Evolutionary conservation across 2,113 vertebrate species (phyloP), one percentile per base, ranked within the genome.

Genomic region (Coregonus clupeaformis): DNA sequence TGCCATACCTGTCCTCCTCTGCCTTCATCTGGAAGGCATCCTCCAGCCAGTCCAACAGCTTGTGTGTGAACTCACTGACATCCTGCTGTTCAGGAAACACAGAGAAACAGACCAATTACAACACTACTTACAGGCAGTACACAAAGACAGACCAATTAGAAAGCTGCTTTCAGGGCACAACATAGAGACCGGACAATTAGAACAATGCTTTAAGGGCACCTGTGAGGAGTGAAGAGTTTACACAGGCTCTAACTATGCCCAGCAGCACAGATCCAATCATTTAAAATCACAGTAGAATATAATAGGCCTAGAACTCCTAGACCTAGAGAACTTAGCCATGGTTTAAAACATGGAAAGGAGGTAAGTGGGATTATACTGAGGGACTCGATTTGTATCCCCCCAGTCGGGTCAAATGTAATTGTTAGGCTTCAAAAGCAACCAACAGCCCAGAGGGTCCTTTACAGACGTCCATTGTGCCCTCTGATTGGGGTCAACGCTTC

Each of bases 31-130:
- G 96, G 88, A 99, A 99, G 80, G 97, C 97, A 68, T 98, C 97
- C 91, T 99, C 97, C 89, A 99, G 91, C 97, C 97, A 98, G 85
- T 99, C 97, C 84, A 99, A 82, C 76, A 99, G 94, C 84, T 98
- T 98, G 89, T 98, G 97, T 73, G 97, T 99, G 89, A 99, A 98
- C 90, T 99, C 97, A 77, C 97, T 98, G 77, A 99, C 97, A 1
- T 99, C 97, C 94, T 99, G 97, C 97, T 99, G 93, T 91, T 86
- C 78, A 82, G 25, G 27, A 36, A 81, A 24, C 12, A 30, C 22
- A 55, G 25, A 59, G 16, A 47, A 49, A 42, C 16, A 69, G 14
- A 81, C 27, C 30, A 74, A 60, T 77, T 74, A 67, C 12, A 62
- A 12, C 6, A 22, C n/a, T 7, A 59, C n/a, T 60, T 36, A 32